Percentiles rank a stretch among this genome's conserved stretches.
These are phyloP conservation scores for Petrocephalus zakoni DNA, from an alignment of 2,113 vertebrate species.

Conservation along the genomic window DNA sequence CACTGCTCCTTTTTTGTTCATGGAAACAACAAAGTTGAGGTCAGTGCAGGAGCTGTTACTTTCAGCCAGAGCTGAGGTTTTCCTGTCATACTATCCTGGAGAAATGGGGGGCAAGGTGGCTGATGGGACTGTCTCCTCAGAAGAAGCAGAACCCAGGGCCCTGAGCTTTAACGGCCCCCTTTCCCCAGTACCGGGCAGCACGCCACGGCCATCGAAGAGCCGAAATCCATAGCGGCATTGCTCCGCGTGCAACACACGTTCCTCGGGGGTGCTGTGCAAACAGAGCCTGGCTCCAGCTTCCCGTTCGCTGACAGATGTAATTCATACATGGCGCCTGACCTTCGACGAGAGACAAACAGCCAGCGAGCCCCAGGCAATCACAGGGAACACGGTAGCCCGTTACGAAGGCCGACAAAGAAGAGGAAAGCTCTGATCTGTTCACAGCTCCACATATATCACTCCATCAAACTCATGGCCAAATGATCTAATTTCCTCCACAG, in stretches of 20 bases:
- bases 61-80: background rate
- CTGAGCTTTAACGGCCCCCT: background rate
- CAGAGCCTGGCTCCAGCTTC: background rate
- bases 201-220: background rate
- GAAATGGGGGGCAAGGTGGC: background rate
- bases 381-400: background rate
- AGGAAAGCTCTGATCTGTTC: background rate
- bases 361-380: background rate
- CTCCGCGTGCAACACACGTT: background rate
- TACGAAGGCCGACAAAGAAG: background rate
- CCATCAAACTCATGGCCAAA: background rate
- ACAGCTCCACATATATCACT: background rate
- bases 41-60: background rate
- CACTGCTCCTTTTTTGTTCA: background rate
- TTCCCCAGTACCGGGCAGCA: background rate
- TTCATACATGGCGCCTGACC: background rate
- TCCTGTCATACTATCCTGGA: background rate
- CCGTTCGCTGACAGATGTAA: background rate
- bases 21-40: background rate
- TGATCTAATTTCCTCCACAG: background rate
- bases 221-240: background rate
- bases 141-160: background rate
- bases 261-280: background rate
- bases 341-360: constrained; percentile 2
- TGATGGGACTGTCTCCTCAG: background rate